Conservation (phyloP, 2,113 vertebrate genomes). For the Equus przewalskii region DNA sequence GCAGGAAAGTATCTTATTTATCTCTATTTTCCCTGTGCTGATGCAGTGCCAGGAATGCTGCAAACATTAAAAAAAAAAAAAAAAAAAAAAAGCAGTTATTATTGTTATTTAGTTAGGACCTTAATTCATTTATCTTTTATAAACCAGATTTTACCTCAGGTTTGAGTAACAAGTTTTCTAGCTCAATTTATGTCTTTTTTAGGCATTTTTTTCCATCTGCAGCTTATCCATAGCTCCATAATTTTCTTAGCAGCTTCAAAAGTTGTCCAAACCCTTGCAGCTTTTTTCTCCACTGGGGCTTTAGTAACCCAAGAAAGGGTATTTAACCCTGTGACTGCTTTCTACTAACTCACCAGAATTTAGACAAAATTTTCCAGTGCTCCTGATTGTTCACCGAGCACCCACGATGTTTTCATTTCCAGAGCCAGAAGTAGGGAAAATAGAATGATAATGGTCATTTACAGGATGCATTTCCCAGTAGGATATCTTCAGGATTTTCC, state of each 20-base stretch:
- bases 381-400: background rate
- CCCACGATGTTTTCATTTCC: background rate
- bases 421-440: slow-evolving; percentile 12
- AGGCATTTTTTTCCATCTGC: background rate
- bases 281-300: background rate
- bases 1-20: background rate
- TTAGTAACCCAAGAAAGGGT: background rate
- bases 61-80: background rate
- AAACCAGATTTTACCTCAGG: background rate
- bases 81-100: background rate
- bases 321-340: background rate
- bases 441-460: background rate
- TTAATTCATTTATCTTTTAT: background rate
- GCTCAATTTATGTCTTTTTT: background rate
- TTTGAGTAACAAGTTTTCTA: background rate
- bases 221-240: background rate
- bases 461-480: background rate
- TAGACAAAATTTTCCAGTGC: background rate
- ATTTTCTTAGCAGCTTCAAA: slow-evolving; percentile 1
- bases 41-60: background rate
- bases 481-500: background rate
- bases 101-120: background rate
- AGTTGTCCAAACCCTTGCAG: background rate
- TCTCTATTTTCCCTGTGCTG: background rate
- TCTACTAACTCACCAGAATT: slow-evolving; percentile 21